phyloP scores from a whole-genome alignment of 2,797 vertebrate genomes.

The Leptatherina wallacei region DNA sequence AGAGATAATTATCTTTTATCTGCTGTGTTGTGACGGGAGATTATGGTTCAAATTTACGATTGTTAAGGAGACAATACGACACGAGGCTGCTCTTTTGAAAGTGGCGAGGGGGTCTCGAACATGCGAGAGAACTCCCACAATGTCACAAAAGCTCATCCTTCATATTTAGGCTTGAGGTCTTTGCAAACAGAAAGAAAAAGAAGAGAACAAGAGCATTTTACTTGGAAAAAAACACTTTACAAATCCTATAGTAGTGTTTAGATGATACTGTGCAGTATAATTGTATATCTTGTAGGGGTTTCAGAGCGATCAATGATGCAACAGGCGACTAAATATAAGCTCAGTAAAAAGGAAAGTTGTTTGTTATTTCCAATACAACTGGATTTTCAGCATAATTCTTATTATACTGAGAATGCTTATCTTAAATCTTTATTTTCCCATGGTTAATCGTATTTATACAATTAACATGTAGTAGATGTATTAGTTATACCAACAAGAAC shows the following conservation, averaged over 20 bases:
- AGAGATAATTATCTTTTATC: conserved; percentile 88
- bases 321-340: background rate
- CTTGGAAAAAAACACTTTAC: conserved; percentile 28
- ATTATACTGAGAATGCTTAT: too few relatives aligned
- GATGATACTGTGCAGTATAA: background rate
- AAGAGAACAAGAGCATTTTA: conserved; percentile 51
- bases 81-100: conserved; percentile 71
- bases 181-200: conserved; percentile 39
- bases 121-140: conserved; percentile 77
- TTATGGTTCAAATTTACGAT: conserved; percentile 88
- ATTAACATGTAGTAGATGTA: background rate
- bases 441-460: background rate
- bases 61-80: conserved; percentile 83
- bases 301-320: conserved; percentile 24
- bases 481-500: too few relatives aligned
- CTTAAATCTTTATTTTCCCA: background rate
- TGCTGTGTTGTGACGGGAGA: conserved; percentile 85
- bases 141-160: conserved; percentile 63
- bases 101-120: conserved; percentile 71
- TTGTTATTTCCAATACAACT: background rate
- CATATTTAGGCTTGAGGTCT: conserved; percentile 66
- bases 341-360: too few relatives aligned
- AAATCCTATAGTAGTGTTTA: conserved; percentile 47
- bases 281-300: background rate
- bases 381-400: background rate